Evolutionary conservation across 2,113 vertebrate species (phyloP).

Genomic region (Megalops atlanticus): DNA sequence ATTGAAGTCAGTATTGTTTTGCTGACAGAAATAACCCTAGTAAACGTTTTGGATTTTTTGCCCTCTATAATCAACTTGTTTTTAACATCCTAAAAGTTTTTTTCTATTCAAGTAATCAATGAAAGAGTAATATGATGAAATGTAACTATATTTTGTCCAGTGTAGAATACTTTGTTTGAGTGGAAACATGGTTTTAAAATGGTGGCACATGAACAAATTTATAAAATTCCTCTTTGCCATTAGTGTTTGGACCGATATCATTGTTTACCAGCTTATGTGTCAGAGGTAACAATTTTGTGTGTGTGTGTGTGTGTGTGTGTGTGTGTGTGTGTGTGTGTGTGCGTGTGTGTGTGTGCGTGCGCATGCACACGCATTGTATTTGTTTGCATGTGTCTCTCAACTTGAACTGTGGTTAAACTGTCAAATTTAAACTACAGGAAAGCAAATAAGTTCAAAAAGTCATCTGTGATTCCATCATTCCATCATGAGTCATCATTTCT

Average conservation of each 20-base stretch:
- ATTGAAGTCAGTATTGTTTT: too few species aligned
- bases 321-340: too few species aligned
- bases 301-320: background rate
- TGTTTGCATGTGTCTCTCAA: background rate
- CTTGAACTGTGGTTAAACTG: slow-evolving; percentile 7
- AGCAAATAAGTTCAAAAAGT: background rate
- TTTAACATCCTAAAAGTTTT: too few species aligned
- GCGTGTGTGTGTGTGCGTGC: background rate
- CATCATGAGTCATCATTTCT: background rate
- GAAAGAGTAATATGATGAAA: too few species aligned
- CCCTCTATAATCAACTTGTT: too few species aligned
- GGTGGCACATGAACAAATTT: background rate
- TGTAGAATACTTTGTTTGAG: too few species aligned
- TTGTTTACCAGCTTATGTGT: background rate
- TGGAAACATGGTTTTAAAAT: background rate
- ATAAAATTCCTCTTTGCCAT: background rate
- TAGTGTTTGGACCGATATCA: background rate
- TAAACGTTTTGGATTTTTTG: too few species aligned
- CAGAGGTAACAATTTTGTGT: background rate
- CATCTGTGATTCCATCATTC: slow-evolving; percentile 11
- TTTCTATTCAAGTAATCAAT: too few species aligned
- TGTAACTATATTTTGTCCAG: too few species aligned
- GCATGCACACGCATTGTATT: background rate
- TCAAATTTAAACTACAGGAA: slow-evolving; percentile 15
- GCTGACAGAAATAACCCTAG: too few species aligned